Evolutionary conservation across 2,888 invertebrate species (phyloP), one percentile per base, ranked within the genome.

Genomic region (Hirtodrosophila confusa): DNA sequence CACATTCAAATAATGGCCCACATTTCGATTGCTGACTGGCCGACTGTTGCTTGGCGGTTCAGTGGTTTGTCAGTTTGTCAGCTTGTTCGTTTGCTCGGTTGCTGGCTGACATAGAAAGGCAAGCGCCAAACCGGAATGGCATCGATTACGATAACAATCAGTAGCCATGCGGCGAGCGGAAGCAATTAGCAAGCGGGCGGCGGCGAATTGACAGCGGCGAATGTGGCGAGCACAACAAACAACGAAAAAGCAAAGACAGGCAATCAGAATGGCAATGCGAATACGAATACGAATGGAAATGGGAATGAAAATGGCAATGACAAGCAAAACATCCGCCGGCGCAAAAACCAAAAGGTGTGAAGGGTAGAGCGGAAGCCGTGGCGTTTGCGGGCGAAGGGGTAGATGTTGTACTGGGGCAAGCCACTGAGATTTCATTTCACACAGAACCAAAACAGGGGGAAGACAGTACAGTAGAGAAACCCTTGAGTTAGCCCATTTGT

Each of bases 181-280:
- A 89, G 72, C 80, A 88, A 88, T 88, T 88, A 87, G 73, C 68
- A 41, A 58, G 53, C 33, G 40, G 44, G 12, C 53, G 44, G 36
- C 62, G 49, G 24, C 39, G 57, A 60, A 60, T 60, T 35, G 24
- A 41, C 44, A 63, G 61, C 53, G 27, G 78, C 88, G 88, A 88
- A 88, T 63, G 11, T 64, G 66, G 45, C 45, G 84, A 88, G 74
- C 88, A 88, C 75, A 89, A 88, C 89, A 88, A 88, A 86, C 50
- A 36, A 27, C 71, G 29, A 71, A 54, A 60, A 44, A 37, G 27
- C 45, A 50, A 40, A 57, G 54, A 56, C 55, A 43, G 39, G 17
- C 23, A 55, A 45, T 17, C 33, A 48, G 44, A 69, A 60, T 48
- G 35, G 11, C 39, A 47, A 10, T 24, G 9, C 27, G 36, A 47